Evolutionary conservation across 2,113 vertebrate genomes (phyloP).

Genomic region (Podilymbus podiceps): DNA sequence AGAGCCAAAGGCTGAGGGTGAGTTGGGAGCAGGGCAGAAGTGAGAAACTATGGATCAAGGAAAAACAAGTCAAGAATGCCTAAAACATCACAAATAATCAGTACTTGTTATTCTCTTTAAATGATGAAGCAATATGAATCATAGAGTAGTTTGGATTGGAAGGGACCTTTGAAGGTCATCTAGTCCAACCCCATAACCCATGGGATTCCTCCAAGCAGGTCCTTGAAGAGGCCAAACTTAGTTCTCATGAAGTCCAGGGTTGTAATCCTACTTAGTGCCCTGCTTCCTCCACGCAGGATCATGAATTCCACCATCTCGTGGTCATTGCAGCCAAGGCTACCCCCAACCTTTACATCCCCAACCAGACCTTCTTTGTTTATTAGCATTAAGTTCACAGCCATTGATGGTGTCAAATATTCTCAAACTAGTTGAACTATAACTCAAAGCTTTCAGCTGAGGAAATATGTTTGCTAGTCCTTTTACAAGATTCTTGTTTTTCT

Average conservation of each 20-base stretch:
- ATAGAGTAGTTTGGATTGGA: neutral
- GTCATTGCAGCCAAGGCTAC: too few relatives aligned
- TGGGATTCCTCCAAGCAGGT: too few relatives aligned
- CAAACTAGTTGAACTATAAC: neutral
- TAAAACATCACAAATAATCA: neutral
- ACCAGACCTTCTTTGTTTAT: too few relatives aligned
- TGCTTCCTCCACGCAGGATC: too few relatives aligned
- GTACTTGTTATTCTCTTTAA: neutral
- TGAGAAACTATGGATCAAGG: neutral
- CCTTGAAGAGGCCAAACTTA: too few relatives aligned
- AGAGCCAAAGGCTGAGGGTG: neutral
- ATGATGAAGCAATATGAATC: neutral
- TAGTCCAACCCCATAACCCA: too few relatives aligned
- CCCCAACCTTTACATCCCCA: too few relatives aligned
- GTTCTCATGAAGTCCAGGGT: too few relatives aligned
- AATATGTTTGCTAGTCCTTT: neutral
- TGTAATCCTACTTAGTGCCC: too few relatives aligned
- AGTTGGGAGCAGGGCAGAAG: neutral
- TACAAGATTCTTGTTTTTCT: neutral
- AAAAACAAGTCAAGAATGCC: neutral
- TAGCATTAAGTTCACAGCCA: neutral
- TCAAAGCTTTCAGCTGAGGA: neutral
- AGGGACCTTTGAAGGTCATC: too few relatives aligned
- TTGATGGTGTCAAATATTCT: neutral
- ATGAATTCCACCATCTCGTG: too few relatives aligned